Evolutionary conservation across 1,140 invertebrate species (phyloP), one percentile per base, ranked within the genome.

Genomic region (Acyrthosiphon pisum): DNA sequence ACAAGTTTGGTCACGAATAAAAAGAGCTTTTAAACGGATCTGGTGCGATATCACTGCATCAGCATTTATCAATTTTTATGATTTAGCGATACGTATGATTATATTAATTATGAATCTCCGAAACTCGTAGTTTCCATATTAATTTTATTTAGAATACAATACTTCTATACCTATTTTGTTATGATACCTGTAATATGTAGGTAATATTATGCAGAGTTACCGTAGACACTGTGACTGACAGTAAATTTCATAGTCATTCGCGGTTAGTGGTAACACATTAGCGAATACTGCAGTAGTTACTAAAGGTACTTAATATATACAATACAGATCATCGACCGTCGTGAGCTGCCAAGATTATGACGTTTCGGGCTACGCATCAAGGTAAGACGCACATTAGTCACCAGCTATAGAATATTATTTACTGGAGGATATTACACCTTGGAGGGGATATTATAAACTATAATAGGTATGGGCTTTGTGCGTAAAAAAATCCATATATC

Each of bases 321-420:
- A 76, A 76, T 35, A 76, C 60, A 76, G 60, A 76, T 76, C 30
- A 30, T 76, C 60, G 30, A 76, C 60, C 60, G 60, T n/a, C 60
- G 60, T n/a, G 60, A n/a, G n/a, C 60, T 76, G 60, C 60, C 60
- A 76, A 76, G n/a, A 76, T 76, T n/a, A 18, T 76, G 48, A 50
- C 48, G n/a, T 76, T 76, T 76, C n/a, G 60, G 60, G 30, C 60
- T 76, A 76, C 30, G 30, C 60, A 76, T n/a, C 60, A 76, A 76
- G n/a, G 60, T 76, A 76, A 76, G 60, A n/a, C n/a, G 60, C 60
- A 76, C n/a, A 35, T 76, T 76, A 76, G 60, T 76, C n/a, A 76
- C 30, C 60, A 76, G 60, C 14, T 18, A n/a, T 14, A n/a, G 60
- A 76, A 76, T n/a, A n/a, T 76, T 76, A 76, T 76, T 76, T 30